Base-by-base conservation (phyloP, 2,888 invertebrate species). In the Cantharis nigra region DNA sequence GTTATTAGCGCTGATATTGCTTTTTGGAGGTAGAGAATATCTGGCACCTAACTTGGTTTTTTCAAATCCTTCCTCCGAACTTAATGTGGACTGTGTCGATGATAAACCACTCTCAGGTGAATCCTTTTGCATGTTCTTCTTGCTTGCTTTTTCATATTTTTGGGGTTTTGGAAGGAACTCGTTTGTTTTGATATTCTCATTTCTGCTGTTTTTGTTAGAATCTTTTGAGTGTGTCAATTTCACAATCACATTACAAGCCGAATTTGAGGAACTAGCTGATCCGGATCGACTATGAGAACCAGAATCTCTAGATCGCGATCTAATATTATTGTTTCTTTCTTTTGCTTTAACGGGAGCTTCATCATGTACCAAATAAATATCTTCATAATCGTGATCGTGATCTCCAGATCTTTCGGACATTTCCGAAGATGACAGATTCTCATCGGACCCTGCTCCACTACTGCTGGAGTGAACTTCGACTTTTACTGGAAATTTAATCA, bases 401-500 rank as follows among this genome's bases (percentile, higher is more conserved):
- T 89, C 89, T 33, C 87, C 89, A 9, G 89, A 89, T 49, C 89
- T 84, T 80, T 89, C 90, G n/a, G 90, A 90, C 62, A 89, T 82
- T 79, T 91, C 91, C 13, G 91, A 91, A 14, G 91, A 90, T 75
- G 91, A 92, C 11, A 92, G 89, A 76, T 92, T 92, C 87, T 92
- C 92, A 79, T 92, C 92, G 26, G 92, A 92, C 80, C 91, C 92
- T 16, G 92, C 92, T 73, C 92, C 92, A 81, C 91, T 91, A 81
- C 92, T 92, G 78, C 92, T 92, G n/a, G 94, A 94, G 89, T 96
- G 96, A 71, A 96, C 93, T 89, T 96, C 96, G 67, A 95, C 96
- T 92, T 96, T 95, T 82, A 96, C 96, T 94, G 90, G 13, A 86
- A 87, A 18, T 64, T 26, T n/a, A 70, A 74, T 26, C 11, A 69